These are phyloP conservation scores for Eupithecia tripunctaria DNA, from an alignment of 2,888 invertebrate genomes.

Conservation along the genomic window DNA sequence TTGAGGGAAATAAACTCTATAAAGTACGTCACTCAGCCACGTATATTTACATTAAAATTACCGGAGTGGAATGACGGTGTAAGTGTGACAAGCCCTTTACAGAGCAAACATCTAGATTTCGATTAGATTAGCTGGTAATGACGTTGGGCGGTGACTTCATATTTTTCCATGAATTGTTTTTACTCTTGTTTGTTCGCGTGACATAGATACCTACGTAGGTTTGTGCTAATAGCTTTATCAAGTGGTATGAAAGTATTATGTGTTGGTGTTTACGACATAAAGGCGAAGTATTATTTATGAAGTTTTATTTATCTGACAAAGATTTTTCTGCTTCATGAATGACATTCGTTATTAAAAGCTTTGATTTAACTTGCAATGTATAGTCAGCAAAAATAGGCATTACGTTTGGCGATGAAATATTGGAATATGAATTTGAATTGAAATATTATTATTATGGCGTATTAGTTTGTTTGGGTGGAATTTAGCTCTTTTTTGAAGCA, in stretches of 20 bases:
- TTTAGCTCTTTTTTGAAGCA: too few species aligned
- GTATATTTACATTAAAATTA: background rate
- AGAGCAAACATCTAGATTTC: slow-evolving; percentile 13
- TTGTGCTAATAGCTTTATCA: slow-evolving; percentile 5
- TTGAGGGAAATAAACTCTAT: background rate
- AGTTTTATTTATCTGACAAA: too few species aligned
- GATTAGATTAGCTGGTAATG: slow-evolving; percentile 31
- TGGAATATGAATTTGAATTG: too few species aligned
- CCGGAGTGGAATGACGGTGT: background rate
- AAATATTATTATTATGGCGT: too few species aligned
- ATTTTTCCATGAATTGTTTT: slow-evolving; percentile 29
- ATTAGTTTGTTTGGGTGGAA: too few species aligned
- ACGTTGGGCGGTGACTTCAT: slow-evolving; percentile 37
- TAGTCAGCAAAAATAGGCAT: too few species aligned
- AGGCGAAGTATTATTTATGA: too few species aligned
- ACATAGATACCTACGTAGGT: background rate
- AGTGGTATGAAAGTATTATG: background rate
- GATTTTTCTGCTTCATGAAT: too few species aligned
- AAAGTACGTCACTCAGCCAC: background rate
- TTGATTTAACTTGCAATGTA: too few species aligned
- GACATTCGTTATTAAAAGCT: too few species aligned
- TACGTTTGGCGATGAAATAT: too few species aligned
- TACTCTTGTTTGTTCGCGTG: slow-evolving; percentile 2
- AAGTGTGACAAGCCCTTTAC: slow-evolving; percentile 8
- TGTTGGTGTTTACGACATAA: background rate